These are phyloP conservation scores for Escarpia spicata DNA, from an alignment of 2,888 invertebrate genomes.

Conservation along the genomic window DNA sequence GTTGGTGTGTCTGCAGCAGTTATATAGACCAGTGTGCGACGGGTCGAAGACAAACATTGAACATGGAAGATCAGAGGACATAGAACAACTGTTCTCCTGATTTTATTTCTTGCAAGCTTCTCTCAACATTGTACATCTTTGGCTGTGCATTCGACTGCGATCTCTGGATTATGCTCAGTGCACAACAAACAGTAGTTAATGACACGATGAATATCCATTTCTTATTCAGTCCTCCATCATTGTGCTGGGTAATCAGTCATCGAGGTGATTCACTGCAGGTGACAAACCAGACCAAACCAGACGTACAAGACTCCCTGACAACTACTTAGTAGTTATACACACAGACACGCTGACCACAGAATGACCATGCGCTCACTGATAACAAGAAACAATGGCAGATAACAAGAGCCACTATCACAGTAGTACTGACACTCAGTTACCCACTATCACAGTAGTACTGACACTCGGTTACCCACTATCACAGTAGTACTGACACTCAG, in stretches of 20 bases:
- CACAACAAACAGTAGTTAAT: neutral
- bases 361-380: neutral
- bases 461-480: neutral
- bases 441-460: neutral
- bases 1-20: neutral
- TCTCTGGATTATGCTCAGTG: neutral
- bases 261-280: neutral
- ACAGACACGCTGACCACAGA: neutral
- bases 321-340: no score
- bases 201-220: neutral
- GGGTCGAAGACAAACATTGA: neutral
- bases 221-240: neutral
- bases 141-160: neutral
- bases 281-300: neutral
- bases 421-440: neutral
- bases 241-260: neutral
- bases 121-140: neutral
- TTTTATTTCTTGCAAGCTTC: slow-evolving; percentile 16
- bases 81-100: neutral
- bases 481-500: neutral
- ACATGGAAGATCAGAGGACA: neutral
- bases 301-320: neutral
- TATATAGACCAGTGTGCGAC: neutral
- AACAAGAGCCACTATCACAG: neutral
- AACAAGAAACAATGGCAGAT: neutral